Evolutionary conservation across 2,797 vertebrate species (phyloP).

Genomic region (Anisognathus igniventris): DNA sequence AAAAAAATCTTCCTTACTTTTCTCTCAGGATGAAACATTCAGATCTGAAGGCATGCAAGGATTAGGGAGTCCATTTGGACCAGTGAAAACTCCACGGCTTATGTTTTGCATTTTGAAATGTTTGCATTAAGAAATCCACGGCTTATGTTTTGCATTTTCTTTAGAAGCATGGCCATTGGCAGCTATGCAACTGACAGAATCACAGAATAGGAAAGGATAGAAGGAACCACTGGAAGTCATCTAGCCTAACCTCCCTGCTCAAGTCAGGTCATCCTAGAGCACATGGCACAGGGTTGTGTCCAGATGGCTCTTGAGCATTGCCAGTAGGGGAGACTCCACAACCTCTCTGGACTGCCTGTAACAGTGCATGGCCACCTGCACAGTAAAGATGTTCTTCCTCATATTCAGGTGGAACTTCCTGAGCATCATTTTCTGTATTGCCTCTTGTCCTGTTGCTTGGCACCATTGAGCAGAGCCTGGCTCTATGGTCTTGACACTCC

Average conservation of each 20-base stretch:
- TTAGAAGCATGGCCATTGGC: neutral
- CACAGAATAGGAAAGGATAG: neutral
- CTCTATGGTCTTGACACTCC: fast-evolving
- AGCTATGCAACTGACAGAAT: neutral
- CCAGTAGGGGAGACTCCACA: neutral
- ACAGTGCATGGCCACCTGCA: fast-evolving
- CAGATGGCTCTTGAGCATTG: neutral
- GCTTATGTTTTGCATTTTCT: neutral
- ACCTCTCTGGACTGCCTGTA: neutral
- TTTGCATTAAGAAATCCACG: neutral
- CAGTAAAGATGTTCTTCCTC: neutral
- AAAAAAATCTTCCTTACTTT: neutral
- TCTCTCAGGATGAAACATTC: neutral
- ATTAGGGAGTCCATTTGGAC: neutral
- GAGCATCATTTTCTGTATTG: neutral
- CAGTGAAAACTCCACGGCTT: neutral
- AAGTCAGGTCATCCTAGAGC: neutral
- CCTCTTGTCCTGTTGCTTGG: neutral
- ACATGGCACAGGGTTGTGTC: neutral
- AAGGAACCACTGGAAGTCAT: neutral
- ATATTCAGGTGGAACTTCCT: neutral
- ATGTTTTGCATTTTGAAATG: neutral
- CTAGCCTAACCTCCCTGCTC: neutral
- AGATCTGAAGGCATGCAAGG: neutral
- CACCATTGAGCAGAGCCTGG: neutral